phyloP scores from a whole-genome alignment of 1,140 invertebrate species.

The Lordiphosa clarofinis region DNA sequence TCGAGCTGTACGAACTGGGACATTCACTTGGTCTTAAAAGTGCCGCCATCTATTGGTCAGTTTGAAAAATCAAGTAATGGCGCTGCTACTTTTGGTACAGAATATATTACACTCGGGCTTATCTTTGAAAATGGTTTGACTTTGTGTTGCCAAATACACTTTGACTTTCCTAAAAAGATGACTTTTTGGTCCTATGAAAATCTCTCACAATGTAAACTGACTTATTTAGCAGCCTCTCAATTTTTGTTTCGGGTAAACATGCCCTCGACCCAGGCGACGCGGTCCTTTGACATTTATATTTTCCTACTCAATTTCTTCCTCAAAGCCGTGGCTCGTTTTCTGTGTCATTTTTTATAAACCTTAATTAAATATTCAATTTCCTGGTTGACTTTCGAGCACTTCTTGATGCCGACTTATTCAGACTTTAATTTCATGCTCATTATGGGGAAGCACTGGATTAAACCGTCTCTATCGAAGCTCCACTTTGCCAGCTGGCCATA shows the following conservation, averaged over 20 bases:
- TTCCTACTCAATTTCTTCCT: conserved; percentile 11
- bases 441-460: conserved; percentile 21
- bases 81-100: no score
- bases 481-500: conserved; percentile 20
- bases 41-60: no score
- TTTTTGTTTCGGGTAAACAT: conserved; percentile 34
- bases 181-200: conserved; percentile 18
- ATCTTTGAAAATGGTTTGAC: no score
- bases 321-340: background rate
- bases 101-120: no score
- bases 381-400: conserved; percentile 14
- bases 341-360: conserved; percentile 40
- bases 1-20: no score
- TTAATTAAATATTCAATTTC: conserved; percentile 76
- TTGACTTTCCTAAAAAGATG: no score
- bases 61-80: no score
- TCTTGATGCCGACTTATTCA: conserved; percentile 24
- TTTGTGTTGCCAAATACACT: no score
- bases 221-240: conserved; percentile 60
- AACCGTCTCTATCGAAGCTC: conserved; percentile 14
- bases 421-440: conserved; percentile 59
- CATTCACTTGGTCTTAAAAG: no score
- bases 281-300: conserved; percentile 25
- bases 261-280: conserved; percentile 11
- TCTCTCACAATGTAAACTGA: conserved; percentile 64